These are phyloP conservation scores for Ligdia adustata DNA, from an alignment of 2,888 invertebrate species.

Conservation along the genomic window DNA sequence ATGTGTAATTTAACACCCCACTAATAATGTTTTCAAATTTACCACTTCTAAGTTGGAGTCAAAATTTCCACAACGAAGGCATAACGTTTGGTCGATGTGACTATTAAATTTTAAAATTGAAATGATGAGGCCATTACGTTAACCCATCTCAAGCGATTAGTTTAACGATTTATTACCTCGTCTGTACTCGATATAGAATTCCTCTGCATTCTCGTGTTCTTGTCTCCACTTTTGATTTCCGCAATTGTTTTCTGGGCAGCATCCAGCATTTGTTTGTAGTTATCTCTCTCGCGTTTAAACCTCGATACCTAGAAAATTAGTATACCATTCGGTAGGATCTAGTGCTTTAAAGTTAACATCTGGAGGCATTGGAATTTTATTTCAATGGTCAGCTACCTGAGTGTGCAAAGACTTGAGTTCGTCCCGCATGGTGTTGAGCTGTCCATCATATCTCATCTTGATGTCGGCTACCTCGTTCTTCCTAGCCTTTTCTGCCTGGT, in stretches of 20 bases:
- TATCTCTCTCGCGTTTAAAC: constrained; percentile 94
- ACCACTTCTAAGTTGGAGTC: no score
- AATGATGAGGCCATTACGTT: no score
- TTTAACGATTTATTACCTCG: constrained; percentile 83
- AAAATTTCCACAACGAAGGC: no score
- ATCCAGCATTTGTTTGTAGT: constrained; percentile 95
- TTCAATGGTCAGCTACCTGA: constrained; percentile 85
- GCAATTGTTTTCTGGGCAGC: constrained; percentile 93
- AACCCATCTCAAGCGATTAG: no score
- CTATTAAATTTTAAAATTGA: no score
- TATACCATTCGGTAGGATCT: no score
- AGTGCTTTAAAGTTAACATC: no score
- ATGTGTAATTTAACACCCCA: no score
- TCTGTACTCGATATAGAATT: constrained; percentile 89
- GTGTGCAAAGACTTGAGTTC: constrained; percentile 93
- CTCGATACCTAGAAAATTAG: constrained; percentile 77
- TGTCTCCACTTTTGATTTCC: constrained; percentile 87
- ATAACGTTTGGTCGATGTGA: no score
- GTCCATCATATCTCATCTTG: constrained; percentile 93
- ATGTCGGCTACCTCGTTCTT: constrained; percentile 92
- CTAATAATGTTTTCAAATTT: no score
- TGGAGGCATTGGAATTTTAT: no score
- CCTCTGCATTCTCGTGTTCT: constrained; percentile 75
- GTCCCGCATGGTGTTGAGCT: constrained; percentile 91
- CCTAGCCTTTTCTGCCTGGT: constrained; percentile 88